A percentile compares a stretch with the other conserved stretches of the same genome.
Conservation (phyloP, 2,888 invertebrate species). For the Dryomyza anilis region DNA sequence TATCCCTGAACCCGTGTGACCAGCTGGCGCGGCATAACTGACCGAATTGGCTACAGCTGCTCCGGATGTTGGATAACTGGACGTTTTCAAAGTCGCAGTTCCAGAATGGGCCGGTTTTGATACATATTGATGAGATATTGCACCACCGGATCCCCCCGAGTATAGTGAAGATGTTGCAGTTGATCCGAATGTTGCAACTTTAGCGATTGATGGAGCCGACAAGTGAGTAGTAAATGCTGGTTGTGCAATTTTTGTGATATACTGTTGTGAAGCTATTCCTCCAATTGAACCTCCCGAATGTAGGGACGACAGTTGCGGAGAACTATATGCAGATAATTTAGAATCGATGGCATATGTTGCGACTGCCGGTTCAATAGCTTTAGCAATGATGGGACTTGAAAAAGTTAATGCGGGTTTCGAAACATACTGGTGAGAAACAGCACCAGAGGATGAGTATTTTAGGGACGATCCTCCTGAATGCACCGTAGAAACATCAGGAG, state of each 20-base stretch:
- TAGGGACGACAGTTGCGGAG: too few species aligned
- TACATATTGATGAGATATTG: too few species aligned
- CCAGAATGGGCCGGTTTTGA: too few species aligned
- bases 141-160: too few species aligned
- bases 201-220: constrained; percentile 32
- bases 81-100: too few species aligned
- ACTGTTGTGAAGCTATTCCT: constrained; percentile 36
- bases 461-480: constrained; percentile 25
- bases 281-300: constrained; percentile 28
- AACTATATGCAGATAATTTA: too few species aligned
- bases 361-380: constrained; percentile 33
- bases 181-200: constrained; percentile 36
- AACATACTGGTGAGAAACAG: too few species aligned
- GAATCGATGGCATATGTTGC: too few species aligned
- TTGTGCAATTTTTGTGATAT: constrained; percentile 43
- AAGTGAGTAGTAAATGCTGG: constrained; percentile 32
- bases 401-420: too few species aligned
- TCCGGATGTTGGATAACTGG: too few species aligned
- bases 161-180: too few species aligned
- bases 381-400: too few species aligned
- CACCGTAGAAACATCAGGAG: not conserved
- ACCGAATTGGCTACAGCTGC: not conserved
- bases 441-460: not conserved
- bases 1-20: not conserved
- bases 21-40: not conserved